phyloP scores from a whole-genome alignment of 2,797 vertebrate genomes.

The Dallia pectoralis region DNA sequence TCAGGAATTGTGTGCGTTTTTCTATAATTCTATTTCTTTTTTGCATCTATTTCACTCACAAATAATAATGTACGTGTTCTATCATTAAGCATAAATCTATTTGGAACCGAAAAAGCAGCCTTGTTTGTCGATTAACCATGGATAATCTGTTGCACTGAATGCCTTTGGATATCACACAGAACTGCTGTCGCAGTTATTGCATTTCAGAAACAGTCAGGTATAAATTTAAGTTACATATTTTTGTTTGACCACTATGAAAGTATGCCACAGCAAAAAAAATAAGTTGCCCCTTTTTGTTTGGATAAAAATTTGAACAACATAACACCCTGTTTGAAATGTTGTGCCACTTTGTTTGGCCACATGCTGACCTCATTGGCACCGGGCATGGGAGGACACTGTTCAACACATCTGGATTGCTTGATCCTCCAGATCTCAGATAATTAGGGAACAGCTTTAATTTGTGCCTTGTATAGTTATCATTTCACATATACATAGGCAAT shows the following conservation, averaged over 20 bases:
- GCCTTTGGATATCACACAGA: slow-evolving; percentile 28
- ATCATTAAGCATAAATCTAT: slow-evolving; percentile 22
- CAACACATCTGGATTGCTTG: not conserved
- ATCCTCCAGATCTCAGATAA: not conserved
- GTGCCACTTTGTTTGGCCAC: not conserved
- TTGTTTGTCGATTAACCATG: slow-evolving; percentile 20
- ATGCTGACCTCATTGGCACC: not conserved
- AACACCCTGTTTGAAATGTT: too few species aligned
- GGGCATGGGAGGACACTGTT: not conserved
- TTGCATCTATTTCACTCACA: not conserved
- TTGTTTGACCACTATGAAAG: not conserved
- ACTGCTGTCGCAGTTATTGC: slow-evolving; percentile 10
- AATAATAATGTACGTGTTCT: slow-evolving; percentile 15
- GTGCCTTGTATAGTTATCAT: not conserved
- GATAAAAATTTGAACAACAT: too few species aligned
- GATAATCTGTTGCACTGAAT: slow-evolving; percentile 44
- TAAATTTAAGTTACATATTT: not conserved
- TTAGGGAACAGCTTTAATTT: not conserved
- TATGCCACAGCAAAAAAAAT: too few species aligned
- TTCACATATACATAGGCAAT: not conserved
- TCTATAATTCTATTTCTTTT: too few species aligned
- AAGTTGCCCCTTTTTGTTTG: too few species aligned
- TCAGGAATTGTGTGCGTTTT: too few species aligned
- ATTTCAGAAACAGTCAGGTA: not conserved
- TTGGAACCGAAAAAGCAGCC: slow-evolving; percentile 24